Evolutionary conservation across 2,797 vertebrate species (phyloP).

Genomic region (Sebastes hubbsi): DNA sequence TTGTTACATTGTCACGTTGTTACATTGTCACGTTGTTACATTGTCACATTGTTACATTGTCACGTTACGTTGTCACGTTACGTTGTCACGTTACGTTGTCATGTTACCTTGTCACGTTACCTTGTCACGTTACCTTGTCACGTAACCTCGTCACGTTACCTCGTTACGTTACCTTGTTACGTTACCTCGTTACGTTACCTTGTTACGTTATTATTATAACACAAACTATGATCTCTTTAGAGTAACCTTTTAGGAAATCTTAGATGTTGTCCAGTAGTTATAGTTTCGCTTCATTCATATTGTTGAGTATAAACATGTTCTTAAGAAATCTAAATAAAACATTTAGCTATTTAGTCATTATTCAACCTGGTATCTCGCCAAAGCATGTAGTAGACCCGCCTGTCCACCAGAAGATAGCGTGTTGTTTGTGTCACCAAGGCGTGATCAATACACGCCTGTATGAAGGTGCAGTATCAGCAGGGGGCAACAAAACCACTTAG

Average conservation of each 20-base stretch:
- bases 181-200: fast-evolving
- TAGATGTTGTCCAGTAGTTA: neutral
- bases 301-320: neutral
- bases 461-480: no score
- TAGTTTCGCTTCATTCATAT: neutral
- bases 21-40: no score
- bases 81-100: fast-evolving
- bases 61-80: no score
- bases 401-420: no score
- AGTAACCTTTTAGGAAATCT: neutral
- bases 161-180: fast-evolving
- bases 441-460: no score
- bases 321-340: neutral
- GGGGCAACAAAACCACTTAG: no score
- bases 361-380: neutral
- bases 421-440: fast-evolving
- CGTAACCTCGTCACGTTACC: fast-evolving
- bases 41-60: no score
- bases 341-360: neutral
- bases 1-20: no score
- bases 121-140: fast-evolving
- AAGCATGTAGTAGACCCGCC: fast-evolving
- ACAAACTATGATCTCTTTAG: neutral
- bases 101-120: fast-evolving
- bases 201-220: no score